Percentiles rank a stretch among this genome's conserved stretches.
These are phyloP conservation scores for Drosophila kurseongensis DNA, from an alignment of 1,140 invertebrate genomes.

Conservation along the genomic window DNA sequence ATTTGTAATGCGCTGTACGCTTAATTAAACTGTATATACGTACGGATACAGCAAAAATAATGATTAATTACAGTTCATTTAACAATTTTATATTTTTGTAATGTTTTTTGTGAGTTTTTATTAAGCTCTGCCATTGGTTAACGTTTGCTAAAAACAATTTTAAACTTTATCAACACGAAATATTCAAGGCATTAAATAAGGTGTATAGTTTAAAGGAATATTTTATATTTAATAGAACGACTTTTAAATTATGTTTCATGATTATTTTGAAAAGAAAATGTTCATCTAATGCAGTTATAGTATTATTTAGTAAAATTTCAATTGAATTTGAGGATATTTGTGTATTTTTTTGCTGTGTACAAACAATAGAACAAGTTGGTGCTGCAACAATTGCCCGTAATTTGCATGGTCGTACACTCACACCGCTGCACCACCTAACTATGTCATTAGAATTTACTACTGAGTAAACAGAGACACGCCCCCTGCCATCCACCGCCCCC, in stretches of 20 bases:
- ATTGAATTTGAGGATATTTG: background rate
- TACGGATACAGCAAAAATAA: background rate
- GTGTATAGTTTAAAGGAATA: too few relatives aligned
- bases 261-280: too few relatives aligned
- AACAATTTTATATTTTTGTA: too few relatives aligned
- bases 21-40: slow-evolving; percentile 1
- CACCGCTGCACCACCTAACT: slow-evolving; percentile 32
- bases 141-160: too few relatives aligned
- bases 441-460: slow-evolving; percentile 55
- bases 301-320: background rate
- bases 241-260: too few relatives aligned
- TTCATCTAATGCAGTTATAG: too few relatives aligned
- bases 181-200: too few relatives aligned
- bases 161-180: background rate
- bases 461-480: slow-evolving; percentile 7
- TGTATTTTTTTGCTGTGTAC: slow-evolving; percentile 3
- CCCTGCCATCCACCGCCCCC: background rate
- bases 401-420: slow-evolving; percentile 60
- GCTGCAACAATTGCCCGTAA: slow-evolving; percentile 60
- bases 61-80: too few relatives aligned
- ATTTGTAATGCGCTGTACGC: slow-evolving; percentile 6
- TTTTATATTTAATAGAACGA: too few relatives aligned
- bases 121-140: too few relatives aligned
- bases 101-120: too few relatives aligned
- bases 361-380: slow-evolving; percentile 4